Percentiles rank a stretch among this genome's conserved stretches.
These are phyloP conservation scores for Nothobranchius furzeri DNA, from an alignment of 2,113 vertebrate species.

Conservation along the genomic window DNA sequence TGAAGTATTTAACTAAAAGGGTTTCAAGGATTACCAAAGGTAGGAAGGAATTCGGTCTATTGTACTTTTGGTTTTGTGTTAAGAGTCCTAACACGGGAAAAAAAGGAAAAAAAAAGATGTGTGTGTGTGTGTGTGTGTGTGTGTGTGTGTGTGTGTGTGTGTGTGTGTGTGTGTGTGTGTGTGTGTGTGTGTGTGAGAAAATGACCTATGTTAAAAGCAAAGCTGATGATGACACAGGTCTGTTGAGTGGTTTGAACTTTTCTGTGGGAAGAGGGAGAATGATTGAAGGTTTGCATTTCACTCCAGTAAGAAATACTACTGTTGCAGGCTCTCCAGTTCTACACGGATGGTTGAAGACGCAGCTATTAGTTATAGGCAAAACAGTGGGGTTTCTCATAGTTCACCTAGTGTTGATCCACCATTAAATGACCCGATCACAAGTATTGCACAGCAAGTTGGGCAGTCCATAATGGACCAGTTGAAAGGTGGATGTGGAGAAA, in stretches of 20 bases:
- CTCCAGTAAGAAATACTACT: not conserved
- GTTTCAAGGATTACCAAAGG: too few species aligned
- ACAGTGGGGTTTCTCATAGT: not conserved
- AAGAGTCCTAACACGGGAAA: not conserved
- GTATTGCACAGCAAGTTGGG: constrained; percentile 2
- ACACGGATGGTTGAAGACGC: not conserved
- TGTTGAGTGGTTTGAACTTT: not conserved
- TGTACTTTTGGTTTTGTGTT: not conserved
- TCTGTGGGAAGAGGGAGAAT: not conserved
- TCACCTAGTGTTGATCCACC: not conserved
- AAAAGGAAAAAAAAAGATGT: too few species aligned
- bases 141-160: too few species aligned
- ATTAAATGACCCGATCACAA: not conserved
- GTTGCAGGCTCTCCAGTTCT: not conserved
- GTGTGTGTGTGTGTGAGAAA: not conserved
- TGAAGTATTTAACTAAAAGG: too few species aligned
- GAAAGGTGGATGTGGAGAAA: not conserved
- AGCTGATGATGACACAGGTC: not conserved
- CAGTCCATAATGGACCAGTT: not conserved
- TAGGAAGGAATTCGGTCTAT: too few species aligned
- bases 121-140: too few species aligned
- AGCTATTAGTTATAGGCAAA: not conserved
- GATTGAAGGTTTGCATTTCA: not conserved
- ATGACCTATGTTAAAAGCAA: not conserved
- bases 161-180: too few species aligned